These are phyloP conservation scores for Sitta europaea DNA, from an alignment of 2,113 vertebrate genomes.

Conservation along the genomic window DNA sequence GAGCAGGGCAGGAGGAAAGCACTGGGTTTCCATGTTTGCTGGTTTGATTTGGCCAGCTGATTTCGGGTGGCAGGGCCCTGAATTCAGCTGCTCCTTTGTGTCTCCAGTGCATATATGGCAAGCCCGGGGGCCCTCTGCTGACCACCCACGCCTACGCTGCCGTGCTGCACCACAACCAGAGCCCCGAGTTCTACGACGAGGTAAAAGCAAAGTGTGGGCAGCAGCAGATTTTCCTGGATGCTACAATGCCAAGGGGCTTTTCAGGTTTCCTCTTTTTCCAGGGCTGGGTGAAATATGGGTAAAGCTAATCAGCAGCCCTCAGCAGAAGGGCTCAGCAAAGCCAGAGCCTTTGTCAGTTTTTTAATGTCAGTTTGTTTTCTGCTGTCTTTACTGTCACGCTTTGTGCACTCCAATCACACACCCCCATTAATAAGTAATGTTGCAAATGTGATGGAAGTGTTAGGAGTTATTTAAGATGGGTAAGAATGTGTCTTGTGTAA, in stretches of 20 bases:
- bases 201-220: slow-evolving; percentile 66
- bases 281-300: background rate
- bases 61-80: background rate
- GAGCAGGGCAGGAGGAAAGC: background rate
- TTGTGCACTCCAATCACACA: slow-evolving; percentile 41
- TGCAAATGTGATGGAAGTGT: background rate
- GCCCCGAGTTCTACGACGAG: slow-evolving; percentile 96
- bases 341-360: background rate
- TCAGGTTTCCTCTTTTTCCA: background rate
- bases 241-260: background rate
- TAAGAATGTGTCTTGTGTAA: background rate
- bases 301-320: background rate
- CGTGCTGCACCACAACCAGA: slow-evolving; percentile 94
- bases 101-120: slow-evolving; percentile 93
- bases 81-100: background rate
- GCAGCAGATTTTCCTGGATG: background rate
- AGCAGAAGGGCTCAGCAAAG: background rate
- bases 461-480: background rate
- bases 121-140: slow-evolving; percentile 85
- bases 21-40: background rate
- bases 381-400: slow-evolving; percentile 30
- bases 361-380: slow-evolving; percentile 15
- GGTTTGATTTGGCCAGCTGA: background rate
- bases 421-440: slow-evolving; percentile 48
- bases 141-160: slow-evolving; percentile 78